Conservation (phyloP, 2,888 invertebrate species). For the Psococerastis gibbosa region DNA sequence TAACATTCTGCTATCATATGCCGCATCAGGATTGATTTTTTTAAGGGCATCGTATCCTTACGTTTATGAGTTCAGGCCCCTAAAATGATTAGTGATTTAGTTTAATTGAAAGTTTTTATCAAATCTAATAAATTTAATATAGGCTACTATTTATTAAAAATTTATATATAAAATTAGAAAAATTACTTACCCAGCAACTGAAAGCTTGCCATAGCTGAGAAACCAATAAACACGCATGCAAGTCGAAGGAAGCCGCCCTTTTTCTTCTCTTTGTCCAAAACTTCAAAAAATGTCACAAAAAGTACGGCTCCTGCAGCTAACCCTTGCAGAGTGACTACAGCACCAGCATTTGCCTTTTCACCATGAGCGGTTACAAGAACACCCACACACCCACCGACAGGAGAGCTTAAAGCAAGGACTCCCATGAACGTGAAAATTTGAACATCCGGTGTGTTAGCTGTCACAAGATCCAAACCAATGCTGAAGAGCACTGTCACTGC, state of each 20-base stretch:
- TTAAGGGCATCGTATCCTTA: too few relatives aligned
- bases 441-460: conserved; percentile 25
- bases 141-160: too few relatives aligned
- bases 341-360: conserved; percentile 14
- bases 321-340: conserved; percentile 28
- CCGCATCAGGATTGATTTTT: too few relatives aligned
- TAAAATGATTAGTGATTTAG: too few relatives aligned
- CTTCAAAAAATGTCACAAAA: conserved; percentile 33
- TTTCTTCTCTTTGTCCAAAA: conserved; percentile 28
- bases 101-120: too few relatives aligned
- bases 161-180: too few relatives aligned
- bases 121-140: too few relatives aligned
- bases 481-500: conserved; percentile 33
- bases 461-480: conserved; percentile 31
- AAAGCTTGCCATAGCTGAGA: conserved; percentile 15
- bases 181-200: conserved; percentile 19
- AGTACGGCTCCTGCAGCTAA: conserved; percentile 31
- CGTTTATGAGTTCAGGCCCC: too few relatives aligned
- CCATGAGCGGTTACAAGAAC: background rate
- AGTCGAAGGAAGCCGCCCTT: conserved; percentile 15
- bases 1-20: too few relatives aligned
- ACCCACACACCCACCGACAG: conserved; percentile 23
- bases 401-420: conserved; percentile 29
- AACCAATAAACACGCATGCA: conserved; percentile 16
- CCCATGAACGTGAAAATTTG: conserved; percentile 28